Conservation (phyloP, 2,797 vertebrate genomes). For the Trachops cirrhosus region DNA sequence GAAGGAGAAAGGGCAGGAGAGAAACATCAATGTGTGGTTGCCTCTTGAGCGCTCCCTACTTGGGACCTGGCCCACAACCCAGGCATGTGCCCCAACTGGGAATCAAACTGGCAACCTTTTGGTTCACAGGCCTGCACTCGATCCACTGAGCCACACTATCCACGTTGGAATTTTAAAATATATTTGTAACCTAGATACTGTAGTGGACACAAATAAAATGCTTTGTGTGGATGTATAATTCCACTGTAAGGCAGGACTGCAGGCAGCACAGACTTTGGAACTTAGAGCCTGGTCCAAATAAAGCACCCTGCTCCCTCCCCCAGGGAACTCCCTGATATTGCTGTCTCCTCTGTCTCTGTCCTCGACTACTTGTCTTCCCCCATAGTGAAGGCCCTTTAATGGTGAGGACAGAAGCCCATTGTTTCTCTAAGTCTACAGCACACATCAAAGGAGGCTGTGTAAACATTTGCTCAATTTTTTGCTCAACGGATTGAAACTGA, state of each 20-base stretch:
- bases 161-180: neutral
- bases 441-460: slow-evolving; percentile 30
- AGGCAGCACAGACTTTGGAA: neutral
- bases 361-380: neutral
- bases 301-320: neutral
- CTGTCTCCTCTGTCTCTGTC: neutral
- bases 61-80: no score
- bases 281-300: neutral
- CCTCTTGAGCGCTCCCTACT: no score
- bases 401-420: neutral
- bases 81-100: no score
- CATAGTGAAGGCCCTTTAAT: neutral
- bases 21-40: no score
- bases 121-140: no score
- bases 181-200: neutral
- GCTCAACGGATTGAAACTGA: neutral
- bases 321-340: neutral
- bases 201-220: neutral
- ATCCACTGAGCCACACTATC: no score
- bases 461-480: slow-evolving; percentile 62
- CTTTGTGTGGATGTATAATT: neutral
- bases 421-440: neutral
- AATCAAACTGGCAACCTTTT: no score
- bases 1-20: no score
- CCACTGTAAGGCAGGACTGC: neutral